A percentile compares a stretch with the other conserved stretches of the same genome.
Evolutionary conservation across 2,113 vertebrate species (phyloP).

Genomic region (Paradisaea rubra): DNA sequence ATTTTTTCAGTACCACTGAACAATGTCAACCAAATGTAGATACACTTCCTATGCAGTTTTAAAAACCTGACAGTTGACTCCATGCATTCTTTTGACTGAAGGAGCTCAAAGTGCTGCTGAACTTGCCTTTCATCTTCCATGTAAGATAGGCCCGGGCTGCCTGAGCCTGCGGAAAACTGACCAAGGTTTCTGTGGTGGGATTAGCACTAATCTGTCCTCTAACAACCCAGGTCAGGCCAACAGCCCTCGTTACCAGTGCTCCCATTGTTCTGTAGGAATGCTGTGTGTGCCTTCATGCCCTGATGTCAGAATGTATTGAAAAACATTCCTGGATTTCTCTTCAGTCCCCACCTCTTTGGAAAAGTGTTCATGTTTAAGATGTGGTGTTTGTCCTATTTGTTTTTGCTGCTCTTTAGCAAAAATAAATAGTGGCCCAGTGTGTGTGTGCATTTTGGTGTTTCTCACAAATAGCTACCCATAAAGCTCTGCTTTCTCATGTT

Average conservation of each 20-base stretch:
- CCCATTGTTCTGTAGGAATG: conserved; percentile 64
- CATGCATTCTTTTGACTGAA: not conserved
- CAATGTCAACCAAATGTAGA: not conserved
- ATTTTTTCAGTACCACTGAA: not conserved
- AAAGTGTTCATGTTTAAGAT: conserved; percentile 52
- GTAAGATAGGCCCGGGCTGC: not conserved
- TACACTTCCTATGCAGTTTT: not conserved
- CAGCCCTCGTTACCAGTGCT: conserved; percentile 42
- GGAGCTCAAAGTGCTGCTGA: not conserved
- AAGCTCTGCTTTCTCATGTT: conserved; percentile 46
- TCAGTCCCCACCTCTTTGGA: conserved; percentile 13
- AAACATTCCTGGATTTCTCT: conserved; percentile 49
- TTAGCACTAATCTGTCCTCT: conserved; percentile 66
- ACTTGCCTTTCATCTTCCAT: conserved; percentile 43
- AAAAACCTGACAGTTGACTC: not conserved
- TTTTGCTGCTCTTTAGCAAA: conserved; percentile 46
- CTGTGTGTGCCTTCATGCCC: conserved; percentile 71
- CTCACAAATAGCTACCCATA: conserved; percentile 38
- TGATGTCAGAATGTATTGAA: conserved; percentile 52
- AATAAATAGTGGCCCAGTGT: conserved; percentile 31
- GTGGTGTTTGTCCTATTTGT: conserved; percentile 58
- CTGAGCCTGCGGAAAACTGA: conserved; percentile 35
- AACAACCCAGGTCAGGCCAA: conserved; percentile 49
- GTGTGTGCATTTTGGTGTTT: conserved; percentile 35
- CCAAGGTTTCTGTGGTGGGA: conserved; percentile 68